Evolutionary conservation across 2,113 vertebrate species (phyloP).

Genomic region (Apodemus speciosus): DNA sequence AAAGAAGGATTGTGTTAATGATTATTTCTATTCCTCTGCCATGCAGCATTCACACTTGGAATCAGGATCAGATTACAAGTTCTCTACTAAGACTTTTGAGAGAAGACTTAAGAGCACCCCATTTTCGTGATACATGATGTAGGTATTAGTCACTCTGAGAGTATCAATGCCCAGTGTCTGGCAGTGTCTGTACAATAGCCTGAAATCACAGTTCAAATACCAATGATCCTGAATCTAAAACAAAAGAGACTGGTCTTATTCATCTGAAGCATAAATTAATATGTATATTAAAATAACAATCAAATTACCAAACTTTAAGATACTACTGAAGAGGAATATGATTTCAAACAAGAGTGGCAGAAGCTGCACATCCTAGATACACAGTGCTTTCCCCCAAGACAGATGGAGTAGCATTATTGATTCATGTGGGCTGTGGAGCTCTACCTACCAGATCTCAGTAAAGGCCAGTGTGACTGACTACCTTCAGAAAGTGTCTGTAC

Average conservation of each 20-base stretch:
- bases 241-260: not conserved
- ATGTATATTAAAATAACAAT: not conserved
- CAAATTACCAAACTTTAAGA: not conserved
- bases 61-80: not conserved
- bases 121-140: not conserved
- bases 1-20: not conserved
- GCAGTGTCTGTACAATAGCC: not conserved
- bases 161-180: not conserved
- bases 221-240: slow-evolving; percentile 4
- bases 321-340: slow-evolving; percentile 18
- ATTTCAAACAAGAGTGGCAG: not conserved
- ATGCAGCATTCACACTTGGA: not conserved
- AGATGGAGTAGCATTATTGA: not conserved
- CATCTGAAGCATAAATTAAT: not conserved
- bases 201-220: not conserved
- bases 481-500: slow-evolving; percentile 17
- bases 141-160: not conserved
- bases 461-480: slow-evolving; percentile 12
- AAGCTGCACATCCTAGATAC: not conserved
- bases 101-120: not conserved
- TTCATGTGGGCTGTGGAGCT: slow-evolving; percentile 33
- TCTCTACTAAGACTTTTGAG: not conserved
- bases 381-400: not conserved
- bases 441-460: slow-evolving; percentile 37
- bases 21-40: not conserved